These are phyloP conservation scores for Drosophila eohydei DNA, from an alignment of 2,888 invertebrate genomes.

Conservation along the genomic window DNA sequence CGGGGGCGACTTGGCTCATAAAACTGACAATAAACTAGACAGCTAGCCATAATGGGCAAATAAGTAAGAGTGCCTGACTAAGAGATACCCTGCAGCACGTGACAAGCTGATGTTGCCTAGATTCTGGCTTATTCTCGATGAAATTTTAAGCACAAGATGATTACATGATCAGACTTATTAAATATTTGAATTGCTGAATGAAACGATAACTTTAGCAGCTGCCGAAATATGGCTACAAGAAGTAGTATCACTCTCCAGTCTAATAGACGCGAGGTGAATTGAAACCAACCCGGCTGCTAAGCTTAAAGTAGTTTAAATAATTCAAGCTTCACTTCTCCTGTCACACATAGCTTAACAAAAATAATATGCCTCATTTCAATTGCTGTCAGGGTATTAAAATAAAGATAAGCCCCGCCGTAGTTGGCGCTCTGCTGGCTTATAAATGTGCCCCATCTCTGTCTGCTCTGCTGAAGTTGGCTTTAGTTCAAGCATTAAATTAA, in stretches of 20 bases:
- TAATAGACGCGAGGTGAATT: too few relatives aligned
- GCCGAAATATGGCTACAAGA: background rate
- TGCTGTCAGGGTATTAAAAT: background rate
- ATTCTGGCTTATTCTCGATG: too few relatives aligned
- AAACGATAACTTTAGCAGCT: background rate
- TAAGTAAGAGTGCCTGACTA: background rate
- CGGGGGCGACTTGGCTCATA: conserved; percentile 58
- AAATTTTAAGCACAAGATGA: too few relatives aligned
- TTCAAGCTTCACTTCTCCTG: background rate
- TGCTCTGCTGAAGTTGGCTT: conserved; percentile 21
- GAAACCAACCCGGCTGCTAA: too few relatives aligned
- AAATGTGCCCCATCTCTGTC: conserved; percentile 9
- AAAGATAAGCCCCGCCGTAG: conserved; percentile 33
- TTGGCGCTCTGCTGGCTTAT: conserved; percentile 28
- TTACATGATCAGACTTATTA: background rate
- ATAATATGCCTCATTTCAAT: background rate
- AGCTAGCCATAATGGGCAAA: conserved; percentile 42
- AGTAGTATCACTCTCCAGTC: background rate
- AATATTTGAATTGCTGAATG: background rate
- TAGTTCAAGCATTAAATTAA: conserved; percentile 57
- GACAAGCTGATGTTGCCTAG: too few relatives aligned
- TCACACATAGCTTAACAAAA: background rate
- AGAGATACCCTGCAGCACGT: background rate
- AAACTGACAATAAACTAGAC: conserved; percentile 66
- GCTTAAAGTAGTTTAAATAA: too few relatives aligned